Percentiles rank a stretch among this genome's conserved stretches.
These are phyloP conservation scores for Argyra leucocephala DNA, from an alignment of 2,888 invertebrate species.

Conservation along the genomic window DNA sequence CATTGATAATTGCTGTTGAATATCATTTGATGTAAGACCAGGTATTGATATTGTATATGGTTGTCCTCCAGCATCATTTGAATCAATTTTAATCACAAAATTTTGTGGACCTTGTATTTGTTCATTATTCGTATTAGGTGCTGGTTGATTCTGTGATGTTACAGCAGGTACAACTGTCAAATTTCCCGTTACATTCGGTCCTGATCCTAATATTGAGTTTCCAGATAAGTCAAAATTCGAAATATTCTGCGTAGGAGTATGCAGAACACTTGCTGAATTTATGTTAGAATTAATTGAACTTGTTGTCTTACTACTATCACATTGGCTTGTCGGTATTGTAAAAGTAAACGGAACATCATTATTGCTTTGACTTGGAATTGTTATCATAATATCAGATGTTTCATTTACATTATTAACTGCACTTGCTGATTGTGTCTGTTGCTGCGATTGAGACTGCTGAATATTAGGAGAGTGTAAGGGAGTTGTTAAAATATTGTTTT, in stretches of 20 bases:
- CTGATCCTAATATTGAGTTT: background rate
- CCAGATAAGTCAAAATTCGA: background rate
- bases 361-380: constrained; percentile 42
- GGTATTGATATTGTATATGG: constrained; percentile 43
- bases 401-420: constrained; percentile 14
- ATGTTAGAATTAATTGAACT: background rate
- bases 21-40: constrained; percentile 41
- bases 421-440: constrained; percentile 22
- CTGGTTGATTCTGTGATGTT: constrained; percentile 16
- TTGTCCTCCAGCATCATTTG: constrained; percentile 35
- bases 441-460: constrained; percentile 19
- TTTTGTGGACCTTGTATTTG: constrained; percentile 35
- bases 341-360: constrained; percentile 41
- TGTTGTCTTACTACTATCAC: constrained; percentile 17
- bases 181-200: background rate
- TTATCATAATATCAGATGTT: constrained; percentile 39
- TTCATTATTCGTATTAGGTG: background rate
- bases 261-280: background rate
- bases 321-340: constrained; percentile 38
- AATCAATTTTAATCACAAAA: constrained; percentile 42
- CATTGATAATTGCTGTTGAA: constrained; percentile 26
- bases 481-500: constrained; percentile 6
- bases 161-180: constrained; percentile 9
- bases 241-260: background rate
- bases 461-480: constrained; percentile 17